These are phyloP conservation scores for Aplysia californica DNA, from an alignment of 1,140 invertebrate species.

Conservation along the genomic window DNA sequence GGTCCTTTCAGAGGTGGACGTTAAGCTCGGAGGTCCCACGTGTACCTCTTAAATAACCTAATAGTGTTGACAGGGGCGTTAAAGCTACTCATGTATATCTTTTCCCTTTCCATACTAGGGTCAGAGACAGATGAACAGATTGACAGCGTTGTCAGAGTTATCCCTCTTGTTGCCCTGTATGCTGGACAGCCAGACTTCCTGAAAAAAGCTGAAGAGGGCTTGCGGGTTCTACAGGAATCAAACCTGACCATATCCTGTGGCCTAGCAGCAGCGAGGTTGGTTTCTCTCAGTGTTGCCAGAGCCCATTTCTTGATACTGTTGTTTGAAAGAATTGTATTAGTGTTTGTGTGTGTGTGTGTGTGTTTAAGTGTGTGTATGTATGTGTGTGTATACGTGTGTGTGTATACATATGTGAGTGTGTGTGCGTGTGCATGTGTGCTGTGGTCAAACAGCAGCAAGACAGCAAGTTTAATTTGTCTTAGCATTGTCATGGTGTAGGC, in stretches of 20 bases:
- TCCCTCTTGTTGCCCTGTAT: conserved; percentile 55
- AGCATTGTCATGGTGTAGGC: no score
- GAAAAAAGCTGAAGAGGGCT: conserved; percentile 45
- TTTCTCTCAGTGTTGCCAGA: not conserved
- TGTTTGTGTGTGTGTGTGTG: not conserved
- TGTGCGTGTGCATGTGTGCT: not conserved
- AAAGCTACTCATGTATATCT: not conserved
- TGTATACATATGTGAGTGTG: not conserved
- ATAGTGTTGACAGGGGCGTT: no score
- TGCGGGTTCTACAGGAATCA: conserved; percentile 50
- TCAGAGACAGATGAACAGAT: conserved; percentile 54
- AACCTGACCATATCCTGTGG: conserved; percentile 44
- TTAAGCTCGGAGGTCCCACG: no score
- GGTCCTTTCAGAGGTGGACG: no score
- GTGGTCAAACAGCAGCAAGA: not conserved
- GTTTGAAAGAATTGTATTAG: not conserved
- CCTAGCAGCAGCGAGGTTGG: conserved; percentile 54
- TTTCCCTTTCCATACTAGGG: conserved; percentile 32
- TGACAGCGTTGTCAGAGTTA: conserved; percentile 48
- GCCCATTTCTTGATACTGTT: not conserved
- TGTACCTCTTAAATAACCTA: no score
- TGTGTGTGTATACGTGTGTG: not conserved
- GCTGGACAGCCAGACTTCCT: conserved; percentile 58
- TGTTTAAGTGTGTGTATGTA: not conserved
- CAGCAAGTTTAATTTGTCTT: not conserved